phyloP scores from a whole-genome alignment of 2,797 vertebrate genomes.

The Kryptolebias ocellatus region DNA sequence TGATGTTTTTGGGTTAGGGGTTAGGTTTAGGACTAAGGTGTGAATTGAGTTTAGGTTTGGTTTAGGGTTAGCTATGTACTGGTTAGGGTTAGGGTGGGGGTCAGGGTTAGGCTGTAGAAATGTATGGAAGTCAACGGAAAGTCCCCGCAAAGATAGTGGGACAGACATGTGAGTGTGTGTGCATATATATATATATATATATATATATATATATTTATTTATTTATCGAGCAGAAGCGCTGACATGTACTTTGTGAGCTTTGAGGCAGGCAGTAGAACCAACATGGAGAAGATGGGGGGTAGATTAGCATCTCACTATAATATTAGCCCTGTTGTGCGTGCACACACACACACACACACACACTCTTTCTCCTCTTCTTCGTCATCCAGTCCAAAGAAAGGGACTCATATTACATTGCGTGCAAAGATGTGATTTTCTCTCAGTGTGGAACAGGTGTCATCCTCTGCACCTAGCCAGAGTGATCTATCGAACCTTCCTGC shows the following conservation, averaged over 20 bases:
- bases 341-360: slow-evolving; percentile 3
- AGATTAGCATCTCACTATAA: slow-evolving; percentile 28
- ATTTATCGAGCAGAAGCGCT: slow-evolving; percentile 34
- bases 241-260: slow-evolving; percentile 19
- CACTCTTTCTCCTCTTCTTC: background rate
- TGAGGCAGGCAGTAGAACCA: slow-evolving; percentile 29
- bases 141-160: no score
- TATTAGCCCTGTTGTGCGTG: background rate
- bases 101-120: no score
- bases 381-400: slow-evolving; percentile 14
- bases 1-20: no score
- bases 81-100: no score
- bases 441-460: slow-evolving; percentile 45
- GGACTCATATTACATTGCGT: slow-evolving; percentile 62
- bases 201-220: no score
- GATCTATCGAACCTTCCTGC: slow-evolving; percentile 26
- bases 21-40: no score
- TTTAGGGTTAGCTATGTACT: no score
- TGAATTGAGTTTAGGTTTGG: no score
- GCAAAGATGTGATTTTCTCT: slow-evolving; percentile 56
- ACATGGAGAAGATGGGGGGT: slow-evolving; percentile 20
- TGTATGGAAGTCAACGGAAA: no score
- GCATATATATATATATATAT: no score
- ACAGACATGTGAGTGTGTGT: no score
- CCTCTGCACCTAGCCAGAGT: slow-evolving; percentile 32